Conservation (phyloP, 92 coral and sea anemone species). For the Micromussa lordhowensis region DNA sequence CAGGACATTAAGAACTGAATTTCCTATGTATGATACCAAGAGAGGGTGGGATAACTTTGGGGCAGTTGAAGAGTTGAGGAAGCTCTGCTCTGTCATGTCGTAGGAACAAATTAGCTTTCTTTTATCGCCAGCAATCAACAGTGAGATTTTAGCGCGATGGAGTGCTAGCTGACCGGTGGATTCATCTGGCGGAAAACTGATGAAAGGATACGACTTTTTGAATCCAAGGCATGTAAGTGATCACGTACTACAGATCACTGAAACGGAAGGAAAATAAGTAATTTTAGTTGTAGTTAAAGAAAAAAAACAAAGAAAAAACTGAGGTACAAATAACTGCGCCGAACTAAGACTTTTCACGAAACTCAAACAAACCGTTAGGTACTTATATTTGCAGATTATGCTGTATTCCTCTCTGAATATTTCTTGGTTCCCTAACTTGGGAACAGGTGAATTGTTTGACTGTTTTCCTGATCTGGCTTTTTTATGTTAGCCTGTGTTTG, state of each 20-base stretch:
- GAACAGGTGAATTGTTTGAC: not conserved
- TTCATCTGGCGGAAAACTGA: not conserved
- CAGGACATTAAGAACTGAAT: not conserved
- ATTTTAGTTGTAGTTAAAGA: not conserved
- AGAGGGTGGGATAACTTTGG: slow-evolving; percentile 8
- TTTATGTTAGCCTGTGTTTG: not conserved
- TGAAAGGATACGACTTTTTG: not conserved
- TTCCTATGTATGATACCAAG: not conserved
- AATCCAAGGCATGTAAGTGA: not conserved
- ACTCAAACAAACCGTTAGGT: not conserved
- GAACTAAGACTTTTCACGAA: not conserved
- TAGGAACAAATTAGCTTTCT: not conserved
- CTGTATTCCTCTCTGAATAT: not conserved
- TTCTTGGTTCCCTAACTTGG: not conserved
- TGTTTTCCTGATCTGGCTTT: not conserved
- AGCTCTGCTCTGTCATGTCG: not conserved
- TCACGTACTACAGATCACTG: not conserved
- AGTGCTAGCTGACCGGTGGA: not conserved
- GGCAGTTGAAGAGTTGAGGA: not conserved
- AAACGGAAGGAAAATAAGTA: not conserved
- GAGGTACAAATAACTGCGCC: not conserved
- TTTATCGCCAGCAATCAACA: not conserved
- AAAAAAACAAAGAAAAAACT: not conserved
- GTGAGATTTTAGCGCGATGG: not conserved
- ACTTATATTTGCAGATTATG: not conserved